Base-by-base conservation (phyloP, 1,140 invertebrate species). In the Hormaphis cornu region DNA sequence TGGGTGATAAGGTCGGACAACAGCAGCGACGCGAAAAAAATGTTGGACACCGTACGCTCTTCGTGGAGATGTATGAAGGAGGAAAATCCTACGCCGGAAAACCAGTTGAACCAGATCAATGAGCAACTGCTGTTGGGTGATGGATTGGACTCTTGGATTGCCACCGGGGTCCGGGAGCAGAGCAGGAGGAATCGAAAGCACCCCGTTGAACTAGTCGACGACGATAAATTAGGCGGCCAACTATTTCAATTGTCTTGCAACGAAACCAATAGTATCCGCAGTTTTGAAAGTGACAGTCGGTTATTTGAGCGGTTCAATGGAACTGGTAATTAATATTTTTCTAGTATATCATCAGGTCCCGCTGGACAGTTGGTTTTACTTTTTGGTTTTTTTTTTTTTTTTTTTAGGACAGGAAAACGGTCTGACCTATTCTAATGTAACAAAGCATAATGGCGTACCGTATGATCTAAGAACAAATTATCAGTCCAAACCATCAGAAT, bases 21-120 rank as follows among this genome's bases (percentile, higher is more conserved):
- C 28, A 79, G 75, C 24, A 79, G 80, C 72, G 76, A 79, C 63
- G 81, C 81, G 73, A 79, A 80, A 73, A 75, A 78, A 30, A 82
- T 81, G 73, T 78, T 78, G 77, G 52, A 69, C 14, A 69, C 66
- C 16, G 50, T 56, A 12, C 48, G 50, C 1, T 69, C 37, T 3
- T 28, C 50, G 5, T 50, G 61, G 42, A 66, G 26, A 5, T 22
- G 30, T 12, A 33, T 44, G 10, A 46, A 46, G 35, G 28, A 66
- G 24, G 42, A 48, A 6, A 50, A 22, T 7, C 40, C 61, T 10
- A 33, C 42, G 10, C 42, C 61, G 9, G 61, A 66, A 66, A 44
- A 66, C 20, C 61, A 66, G 10, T 50, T 66, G 7, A 66, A 66
- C 28, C 61, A 66, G 5, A 66, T 66, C 7, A 66, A 81, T 61